These are phyloP conservation scores for Aphrophora alni DNA, from an alignment of 2,888 invertebrate species.

Conservation along the genomic window DNA sequence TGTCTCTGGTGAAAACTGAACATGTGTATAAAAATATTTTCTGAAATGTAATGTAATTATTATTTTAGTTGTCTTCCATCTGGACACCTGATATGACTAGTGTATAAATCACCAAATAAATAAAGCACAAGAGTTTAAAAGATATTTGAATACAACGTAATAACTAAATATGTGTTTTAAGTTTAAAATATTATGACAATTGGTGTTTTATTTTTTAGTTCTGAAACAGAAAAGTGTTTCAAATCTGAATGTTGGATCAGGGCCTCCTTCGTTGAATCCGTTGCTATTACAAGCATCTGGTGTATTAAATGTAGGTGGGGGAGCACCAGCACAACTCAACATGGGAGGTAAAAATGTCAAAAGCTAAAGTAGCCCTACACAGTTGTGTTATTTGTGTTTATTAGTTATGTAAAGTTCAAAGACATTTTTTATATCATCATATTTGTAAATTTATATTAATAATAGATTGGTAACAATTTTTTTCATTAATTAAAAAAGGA, in stretches of 20 bases:
- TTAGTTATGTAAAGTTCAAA: neutral
- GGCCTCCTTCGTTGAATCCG: slow-evolving; percentile 23
- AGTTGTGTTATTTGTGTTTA: neutral
- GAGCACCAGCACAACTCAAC: slow-evolving; percentile 20
- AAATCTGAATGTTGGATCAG: slow-evolving; percentile 34
- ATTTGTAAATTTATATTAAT: too few species aligned
- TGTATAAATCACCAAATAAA: too few species aligned
- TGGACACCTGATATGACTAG: too few species aligned
- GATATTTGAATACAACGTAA: neutral
- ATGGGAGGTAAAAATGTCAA: slow-evolving; percentile 29
- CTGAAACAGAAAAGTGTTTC: slow-evolving; percentile 52
- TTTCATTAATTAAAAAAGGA: too few species aligned
- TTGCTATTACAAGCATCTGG: slow-evolving; percentile 16
- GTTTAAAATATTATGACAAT: neutral
- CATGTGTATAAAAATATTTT: too few species aligned
- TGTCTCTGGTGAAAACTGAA: too few species aligned
- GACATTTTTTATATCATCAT: too few species aligned
- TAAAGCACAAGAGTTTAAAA: too few species aligned
- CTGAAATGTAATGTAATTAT: too few species aligned
- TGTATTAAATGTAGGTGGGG: neutral
- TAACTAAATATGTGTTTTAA: neutral
- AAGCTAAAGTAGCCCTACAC: neutral
- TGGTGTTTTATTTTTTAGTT: slow-evolving; percentile 44
- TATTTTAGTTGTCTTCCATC: too few species aligned
- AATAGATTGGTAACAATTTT: too few species aligned